phyloP scores from a whole-genome alignment of 2,888 invertebrate species.

The Cylloceria caligata region DNA sequence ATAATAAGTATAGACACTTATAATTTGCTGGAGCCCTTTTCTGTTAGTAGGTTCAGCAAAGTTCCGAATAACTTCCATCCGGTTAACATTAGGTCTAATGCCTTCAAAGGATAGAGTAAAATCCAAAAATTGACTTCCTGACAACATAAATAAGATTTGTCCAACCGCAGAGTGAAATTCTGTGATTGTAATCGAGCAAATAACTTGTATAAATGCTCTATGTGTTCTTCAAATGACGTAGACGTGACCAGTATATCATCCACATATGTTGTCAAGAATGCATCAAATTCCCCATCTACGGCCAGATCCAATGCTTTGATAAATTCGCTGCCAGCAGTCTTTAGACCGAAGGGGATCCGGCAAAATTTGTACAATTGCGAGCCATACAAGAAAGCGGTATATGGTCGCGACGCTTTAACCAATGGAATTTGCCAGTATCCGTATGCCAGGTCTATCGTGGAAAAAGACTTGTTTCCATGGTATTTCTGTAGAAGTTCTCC shows the following conservation, averaged over 20 bases:
- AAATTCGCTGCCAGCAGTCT: too few species aligned
- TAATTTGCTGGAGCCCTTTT: neutral
- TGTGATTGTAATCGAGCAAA: conserved; percentile 69
- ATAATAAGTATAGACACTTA: neutral
- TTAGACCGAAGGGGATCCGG: too few species aligned
- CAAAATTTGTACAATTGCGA: conserved; percentile 66
- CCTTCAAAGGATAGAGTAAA: conserved; percentile 57
- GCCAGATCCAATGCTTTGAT: conserved; percentile 66
- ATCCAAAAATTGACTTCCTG: conserved; percentile 68
- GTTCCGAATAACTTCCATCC: conserved; percentile 46
- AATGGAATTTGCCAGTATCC: too few species aligned
- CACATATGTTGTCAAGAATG: conserved; percentile 49
- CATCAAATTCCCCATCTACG: conserved; percentile 69
- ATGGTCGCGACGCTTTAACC: conserved; percentile 44
- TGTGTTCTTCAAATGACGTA: too few species aligned
- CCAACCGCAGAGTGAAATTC: too few species aligned
- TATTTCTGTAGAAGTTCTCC: conserved; percentile 68
- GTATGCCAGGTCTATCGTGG: conserved; percentile 66
- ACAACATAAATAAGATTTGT: conserved; percentile 69
- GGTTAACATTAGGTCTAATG: too few species aligned
- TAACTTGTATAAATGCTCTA: conserved; percentile 51
- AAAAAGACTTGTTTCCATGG: conserved; percentile 62
- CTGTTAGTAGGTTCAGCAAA: neutral
- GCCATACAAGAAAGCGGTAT: conserved; percentile 61
- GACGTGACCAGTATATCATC: too few species aligned